A percentile compares a stretch with the other conserved stretches of the same genome.
These are phyloP conservation scores for Cephus pygmeus DNA, from an alignment of 2,888 invertebrate genomes.

Conservation along the genomic window DNA sequence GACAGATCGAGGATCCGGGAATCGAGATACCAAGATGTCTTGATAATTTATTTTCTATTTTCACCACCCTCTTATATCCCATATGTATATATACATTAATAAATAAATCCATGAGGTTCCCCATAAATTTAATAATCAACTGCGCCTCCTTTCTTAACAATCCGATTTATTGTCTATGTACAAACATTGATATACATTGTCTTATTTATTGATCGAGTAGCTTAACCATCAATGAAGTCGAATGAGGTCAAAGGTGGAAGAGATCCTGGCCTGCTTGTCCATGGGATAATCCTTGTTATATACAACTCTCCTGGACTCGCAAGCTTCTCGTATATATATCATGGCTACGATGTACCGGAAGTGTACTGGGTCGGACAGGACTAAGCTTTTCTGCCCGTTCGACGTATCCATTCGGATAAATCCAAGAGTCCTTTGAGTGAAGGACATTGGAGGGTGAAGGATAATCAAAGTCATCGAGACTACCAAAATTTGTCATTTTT, in stretches of 20 bases:
- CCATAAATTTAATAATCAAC: not conserved
- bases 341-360: slow-evolving; percentile 56
- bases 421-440: slow-evolving; percentile 53
- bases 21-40: not conserved
- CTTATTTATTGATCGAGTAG: slow-evolving; percentile 12
- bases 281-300: slow-evolving; percentile 39
- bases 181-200: slow-evolving; percentile 38
- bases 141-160: slow-evolving; percentile 29
- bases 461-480: slow-evolving; percentile 43
- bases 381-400: slow-evolving; percentile 46
- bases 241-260: slow-evolving; percentile 14
- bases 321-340: slow-evolving; percentile 60
- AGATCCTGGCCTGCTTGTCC: slow-evolving; percentile 14
- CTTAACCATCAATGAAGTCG: slow-evolving; percentile 22
- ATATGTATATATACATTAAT: not conserved
- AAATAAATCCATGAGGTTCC: not conserved
- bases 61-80: not conserved
- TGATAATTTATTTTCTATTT: not conserved
- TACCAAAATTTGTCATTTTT: slow-evolving; percentile 42
- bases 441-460: slow-evolving; percentile 44
- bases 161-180: slow-evolving; percentile 55
- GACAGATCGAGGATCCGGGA: not conserved
- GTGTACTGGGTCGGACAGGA: slow-evolving; percentile 53
- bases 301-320: slow-evolving; percentile 60
- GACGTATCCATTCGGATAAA: slow-evolving; percentile 52